phyloP scores from a whole-genome alignment of 2,888 invertebrate genomes.

The Zootermopsis nevadensis region DNA sequence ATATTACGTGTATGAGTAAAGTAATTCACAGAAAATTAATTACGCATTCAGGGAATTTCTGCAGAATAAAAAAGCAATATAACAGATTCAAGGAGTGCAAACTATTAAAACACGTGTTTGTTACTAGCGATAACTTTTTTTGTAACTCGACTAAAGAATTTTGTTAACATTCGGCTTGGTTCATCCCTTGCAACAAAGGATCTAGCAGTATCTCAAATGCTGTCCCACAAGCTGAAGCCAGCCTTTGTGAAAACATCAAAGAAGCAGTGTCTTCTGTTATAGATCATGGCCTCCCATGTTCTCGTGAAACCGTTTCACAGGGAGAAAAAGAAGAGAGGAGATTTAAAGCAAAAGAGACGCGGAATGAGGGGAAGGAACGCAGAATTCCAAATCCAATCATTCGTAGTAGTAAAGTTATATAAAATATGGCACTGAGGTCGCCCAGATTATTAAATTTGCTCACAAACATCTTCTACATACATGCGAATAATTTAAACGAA shows the following conservation, averaged over 20 bases:
- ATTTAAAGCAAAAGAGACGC: no score
- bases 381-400: slow-evolving; percentile 13
- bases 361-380: not conserved
- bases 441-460: slow-evolving; percentile 6
- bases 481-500: not conserved
- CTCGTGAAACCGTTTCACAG: no score
- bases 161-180: not conserved
- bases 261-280: not conserved
- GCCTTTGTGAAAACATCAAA: not conserved
- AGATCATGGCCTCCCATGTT: no score
- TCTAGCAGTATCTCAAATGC: not conserved
- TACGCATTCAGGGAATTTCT: no score
- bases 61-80: no score
- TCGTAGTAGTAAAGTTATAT: not conserved
- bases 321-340: no score
- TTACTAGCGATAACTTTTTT: not conserved
- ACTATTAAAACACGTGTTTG: no score
- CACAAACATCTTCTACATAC: not conserved
- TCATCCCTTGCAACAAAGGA: no score
- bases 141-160: not conserved
- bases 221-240: not conserved
- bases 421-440: not conserved
- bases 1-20: no score
- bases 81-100: no score
- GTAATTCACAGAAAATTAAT: no score